Evolutionary conservation across 2,797 vertebrate species (phyloP).

Genomic region (Pseudopleuronectes americanus): DNA sequence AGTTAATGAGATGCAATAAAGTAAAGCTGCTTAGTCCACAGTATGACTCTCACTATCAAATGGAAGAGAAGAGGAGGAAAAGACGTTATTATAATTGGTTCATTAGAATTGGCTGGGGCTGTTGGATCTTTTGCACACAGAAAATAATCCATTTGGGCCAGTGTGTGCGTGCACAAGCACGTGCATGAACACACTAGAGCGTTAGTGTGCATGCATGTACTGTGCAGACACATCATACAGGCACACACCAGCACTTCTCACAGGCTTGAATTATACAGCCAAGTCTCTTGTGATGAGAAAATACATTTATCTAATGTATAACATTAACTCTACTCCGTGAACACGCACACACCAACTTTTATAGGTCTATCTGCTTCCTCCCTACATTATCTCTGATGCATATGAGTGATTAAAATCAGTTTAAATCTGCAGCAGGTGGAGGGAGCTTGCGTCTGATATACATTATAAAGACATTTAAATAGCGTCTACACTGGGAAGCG

Average conservation of each 20-base stretch:
- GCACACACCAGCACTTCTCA: constrained; percentile 46
- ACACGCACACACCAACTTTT: constrained; percentile 8
- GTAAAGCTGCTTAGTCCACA: constrained; percentile 66
- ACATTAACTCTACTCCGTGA: constrained; percentile 44
- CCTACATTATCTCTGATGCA: constrained; percentile 35
- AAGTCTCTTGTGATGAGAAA: constrained; percentile 53
- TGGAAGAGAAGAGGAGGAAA: constrained; percentile 50
- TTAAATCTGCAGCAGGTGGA: constrained; percentile 33
- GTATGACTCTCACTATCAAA: constrained; percentile 59
- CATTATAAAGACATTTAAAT: constrained; percentile 57
- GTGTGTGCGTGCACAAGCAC: constrained; percentile 24
- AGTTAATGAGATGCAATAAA: constrained; percentile 68
- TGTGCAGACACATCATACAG: constrained; percentile 8
- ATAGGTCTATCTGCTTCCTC: constrained; percentile 28
- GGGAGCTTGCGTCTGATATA: constrained; percentile 67
- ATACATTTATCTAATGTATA: constrained; percentile 57
- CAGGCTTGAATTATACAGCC: constrained; percentile 51
- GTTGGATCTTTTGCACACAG: constrained; percentile 59
- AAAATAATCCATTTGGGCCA: constrained; percentile 56
- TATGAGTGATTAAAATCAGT: constrained; percentile 34
- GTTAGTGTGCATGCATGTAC: background rate
- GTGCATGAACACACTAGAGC: constrained; percentile 25
- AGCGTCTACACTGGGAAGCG: constrained; percentile 27
- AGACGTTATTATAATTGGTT: constrained; percentile 71
- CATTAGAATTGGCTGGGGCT: constrained; percentile 65